These are phyloP conservation scores for Callocephalon fimbriatum DNA, from an alignment of 2,113 vertebrate genomes.

Conservation along the genomic window DNA sequence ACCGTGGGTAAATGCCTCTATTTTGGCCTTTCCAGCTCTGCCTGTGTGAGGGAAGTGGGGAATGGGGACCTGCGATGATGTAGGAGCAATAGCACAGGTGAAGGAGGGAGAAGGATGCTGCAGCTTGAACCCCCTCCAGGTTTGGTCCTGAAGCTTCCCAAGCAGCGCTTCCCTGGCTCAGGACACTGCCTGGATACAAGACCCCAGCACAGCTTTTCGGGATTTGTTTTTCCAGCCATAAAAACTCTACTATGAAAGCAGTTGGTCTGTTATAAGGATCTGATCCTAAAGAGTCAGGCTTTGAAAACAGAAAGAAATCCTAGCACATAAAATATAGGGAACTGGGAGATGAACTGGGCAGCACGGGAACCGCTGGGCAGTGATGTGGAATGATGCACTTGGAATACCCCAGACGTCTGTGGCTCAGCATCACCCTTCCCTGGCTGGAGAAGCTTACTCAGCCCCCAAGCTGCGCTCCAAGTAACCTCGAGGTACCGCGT, in stretches of 20 bases:
- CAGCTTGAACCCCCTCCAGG: not conserved
- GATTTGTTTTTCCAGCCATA: not conserved
- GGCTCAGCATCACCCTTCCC: not conserved
- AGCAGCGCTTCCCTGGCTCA: not conserved
- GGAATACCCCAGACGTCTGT: not conserved
- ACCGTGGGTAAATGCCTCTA: accelerated
- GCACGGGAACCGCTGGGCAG: not conserved
- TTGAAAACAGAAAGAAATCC: not conserved
- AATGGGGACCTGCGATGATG: not conserved
- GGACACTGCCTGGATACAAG: not conserved
- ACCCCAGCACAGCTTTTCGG: not conserved
- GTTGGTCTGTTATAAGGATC: not conserved
- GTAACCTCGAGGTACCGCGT: not conserved
- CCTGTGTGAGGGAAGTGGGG: accelerated
- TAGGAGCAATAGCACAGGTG: not conserved
- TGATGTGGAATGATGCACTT: not conserved
- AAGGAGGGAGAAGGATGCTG: not conserved
- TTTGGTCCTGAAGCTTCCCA: not conserved
- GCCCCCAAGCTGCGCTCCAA: not conserved
- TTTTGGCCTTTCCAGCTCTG: not conserved
- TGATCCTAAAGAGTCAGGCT: not conserved
- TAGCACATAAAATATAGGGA: not conserved
- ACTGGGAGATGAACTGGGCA: not conserved
- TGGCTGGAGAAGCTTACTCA: not conserved
- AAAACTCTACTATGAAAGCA: not conserved